Evolutionary conservation across 2,113 vertebrate species (phyloP).

Genomic region (Regulus satrapa): DNA sequence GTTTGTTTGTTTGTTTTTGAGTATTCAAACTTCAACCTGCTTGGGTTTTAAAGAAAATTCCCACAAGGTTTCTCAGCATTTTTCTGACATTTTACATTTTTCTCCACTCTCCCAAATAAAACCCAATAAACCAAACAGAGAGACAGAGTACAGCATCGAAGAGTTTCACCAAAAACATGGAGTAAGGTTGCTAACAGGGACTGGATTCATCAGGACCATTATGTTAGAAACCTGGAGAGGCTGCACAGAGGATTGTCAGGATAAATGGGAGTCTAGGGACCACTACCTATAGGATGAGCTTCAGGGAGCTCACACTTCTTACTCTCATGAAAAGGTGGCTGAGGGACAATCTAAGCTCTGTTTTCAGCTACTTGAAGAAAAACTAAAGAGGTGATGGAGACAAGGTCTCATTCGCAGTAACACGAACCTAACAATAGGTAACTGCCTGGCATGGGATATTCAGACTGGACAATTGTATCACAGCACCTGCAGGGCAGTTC

Average conservation of each 20-base stretch:
- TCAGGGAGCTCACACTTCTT: neutral
- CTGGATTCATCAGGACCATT: neutral
- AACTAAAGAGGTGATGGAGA: neutral
- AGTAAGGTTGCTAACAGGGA: neutral
- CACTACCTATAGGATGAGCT: neutral
- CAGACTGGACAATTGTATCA: neutral
- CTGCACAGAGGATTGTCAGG: neutral
- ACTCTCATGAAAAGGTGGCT: neutral
- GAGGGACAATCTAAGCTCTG: neutral
- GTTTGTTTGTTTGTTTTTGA: neutral
- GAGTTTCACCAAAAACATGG: neutral
- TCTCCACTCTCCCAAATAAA: neutral
- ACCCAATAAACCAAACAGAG: neutral
- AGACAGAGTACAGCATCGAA: neutral
- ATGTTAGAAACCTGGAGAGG: neutral
- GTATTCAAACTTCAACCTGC: neutral
- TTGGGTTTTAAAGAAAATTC: neutral
- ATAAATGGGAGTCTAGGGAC: neutral
- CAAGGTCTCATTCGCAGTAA: neutral
- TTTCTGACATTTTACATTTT: neutral
- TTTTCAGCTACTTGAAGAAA: neutral
- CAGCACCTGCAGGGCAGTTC: neutral
- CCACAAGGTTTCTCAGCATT: neutral
- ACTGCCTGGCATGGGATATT: neutral
- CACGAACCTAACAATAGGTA: neutral